Percentiles rank a stretch among this genome's conserved stretches.
phyloP scores from a whole-genome alignment of 2,888 invertebrate species.

The Drosophila cyrtoloma region DNA sequence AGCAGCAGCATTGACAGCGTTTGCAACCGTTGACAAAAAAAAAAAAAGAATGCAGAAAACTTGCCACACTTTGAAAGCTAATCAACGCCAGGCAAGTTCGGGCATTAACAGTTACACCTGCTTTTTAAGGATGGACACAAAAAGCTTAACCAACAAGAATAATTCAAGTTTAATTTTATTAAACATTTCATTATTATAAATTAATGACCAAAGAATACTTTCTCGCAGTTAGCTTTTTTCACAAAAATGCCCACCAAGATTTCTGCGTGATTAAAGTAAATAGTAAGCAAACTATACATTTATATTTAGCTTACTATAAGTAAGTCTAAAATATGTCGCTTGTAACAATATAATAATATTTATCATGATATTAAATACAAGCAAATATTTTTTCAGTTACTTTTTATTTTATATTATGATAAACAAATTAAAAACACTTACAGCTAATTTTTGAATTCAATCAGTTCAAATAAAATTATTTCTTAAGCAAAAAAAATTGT shows the following conservation, averaged over 20 bases:
- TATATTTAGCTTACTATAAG: not conserved
- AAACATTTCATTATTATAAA: not conserved
- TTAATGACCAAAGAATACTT: not conserved
- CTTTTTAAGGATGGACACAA: not conserved
- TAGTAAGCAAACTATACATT: not conserved
- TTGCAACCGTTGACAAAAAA: constrained; percentile 7
- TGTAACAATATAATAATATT: not conserved
- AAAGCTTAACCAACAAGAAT: not conserved
- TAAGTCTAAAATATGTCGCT: not conserved
- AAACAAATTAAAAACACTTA: not conserved
- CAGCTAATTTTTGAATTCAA: not conserved
- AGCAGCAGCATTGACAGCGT: constrained; percentile 17
- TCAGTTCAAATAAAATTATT: not conserved
- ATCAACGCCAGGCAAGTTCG: constrained; percentile 51
- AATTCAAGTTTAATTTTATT: not conserved
- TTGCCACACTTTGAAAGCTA: constrained; percentile 61
- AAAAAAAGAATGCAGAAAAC: constrained; percentile 11
- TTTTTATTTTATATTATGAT: not conserved
- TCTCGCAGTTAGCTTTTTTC: not conserved
- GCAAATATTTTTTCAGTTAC: not conserved
- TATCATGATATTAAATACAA: not conserved
- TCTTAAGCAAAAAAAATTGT: not conserved
- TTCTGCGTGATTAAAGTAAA: not conserved
- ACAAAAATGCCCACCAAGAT: not conserved
- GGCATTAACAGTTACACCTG: constrained; percentile 3